Conservation (phyloP, 2,113 vertebrate species). For the Corvus hawaiiensis region DNA sequence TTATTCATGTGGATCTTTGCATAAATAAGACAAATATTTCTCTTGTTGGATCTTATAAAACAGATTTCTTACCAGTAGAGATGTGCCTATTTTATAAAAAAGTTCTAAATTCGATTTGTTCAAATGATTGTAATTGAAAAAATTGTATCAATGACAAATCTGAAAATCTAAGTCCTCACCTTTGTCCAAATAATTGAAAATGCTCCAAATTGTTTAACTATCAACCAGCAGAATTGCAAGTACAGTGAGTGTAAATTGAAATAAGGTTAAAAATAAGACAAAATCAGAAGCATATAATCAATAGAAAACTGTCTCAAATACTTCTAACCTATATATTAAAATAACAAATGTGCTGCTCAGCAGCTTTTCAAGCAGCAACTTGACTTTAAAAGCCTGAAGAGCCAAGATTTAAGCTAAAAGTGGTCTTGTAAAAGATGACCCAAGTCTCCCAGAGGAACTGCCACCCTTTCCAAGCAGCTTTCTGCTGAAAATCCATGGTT, state of each 20-base stretch:
- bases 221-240: background rate
- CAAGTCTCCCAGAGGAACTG: background rate
- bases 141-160: background rate
- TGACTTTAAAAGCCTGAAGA: background rate
- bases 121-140: slow-evolving; percentile 8
- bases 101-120: background rate
- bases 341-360: slow-evolving; percentile 17
- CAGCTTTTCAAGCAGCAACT: background rate
- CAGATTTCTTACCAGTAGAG: background rate
- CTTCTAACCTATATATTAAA: slow-evolving; percentile 27
- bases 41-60: background rate
- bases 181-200: background rate
- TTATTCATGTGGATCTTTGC: background rate
- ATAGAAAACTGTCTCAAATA: background rate
- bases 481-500: background rate
- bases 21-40: background rate
- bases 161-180: background rate
- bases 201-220: background rate
- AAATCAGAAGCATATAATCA: background rate
- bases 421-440: background rate
- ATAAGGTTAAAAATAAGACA: slow-evolving; percentile 18
- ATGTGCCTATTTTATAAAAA: background rate
- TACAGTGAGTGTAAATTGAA: background rate
- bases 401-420: background rate
- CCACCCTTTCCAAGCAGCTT: background rate